Evolutionary conservation across 1,140 invertebrate genomes (phyloP).

Genomic region (Leptinotarsa lineolata): DNA sequence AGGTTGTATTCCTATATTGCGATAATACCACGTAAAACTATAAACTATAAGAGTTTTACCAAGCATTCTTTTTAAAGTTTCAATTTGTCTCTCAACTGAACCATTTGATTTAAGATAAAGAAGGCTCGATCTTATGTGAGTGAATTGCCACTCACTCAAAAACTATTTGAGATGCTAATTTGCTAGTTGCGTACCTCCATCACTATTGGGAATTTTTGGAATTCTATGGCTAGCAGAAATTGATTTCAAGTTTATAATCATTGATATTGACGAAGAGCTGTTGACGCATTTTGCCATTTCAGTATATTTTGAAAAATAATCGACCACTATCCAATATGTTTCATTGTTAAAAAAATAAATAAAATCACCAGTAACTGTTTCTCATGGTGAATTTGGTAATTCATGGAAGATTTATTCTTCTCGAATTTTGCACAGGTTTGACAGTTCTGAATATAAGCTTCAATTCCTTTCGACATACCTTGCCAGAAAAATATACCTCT

Average conservation of each 20-base stretch:
- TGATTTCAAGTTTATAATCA: neutral
- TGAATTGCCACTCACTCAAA: neutral
- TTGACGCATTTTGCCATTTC: neutral
- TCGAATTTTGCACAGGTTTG: neutral
- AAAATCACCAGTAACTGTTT: neutral
- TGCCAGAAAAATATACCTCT: neutral
- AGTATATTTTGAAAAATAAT: neutral
- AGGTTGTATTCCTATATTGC: neutral
- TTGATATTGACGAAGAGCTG: neutral
- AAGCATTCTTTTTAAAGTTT: neutral
- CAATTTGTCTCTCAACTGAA: neutral
- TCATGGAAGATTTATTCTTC: neutral
- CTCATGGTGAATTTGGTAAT: neutral
- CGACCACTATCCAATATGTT: neutral
- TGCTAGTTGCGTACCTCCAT: neutral
- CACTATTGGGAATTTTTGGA: neutral
- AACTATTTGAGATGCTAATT: neutral
- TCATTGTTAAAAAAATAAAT: neutral
- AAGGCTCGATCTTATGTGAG: neutral
- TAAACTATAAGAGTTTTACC: neutral
- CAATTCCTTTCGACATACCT: neutral
- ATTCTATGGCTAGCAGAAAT: neutral
- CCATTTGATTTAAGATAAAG: neutral
- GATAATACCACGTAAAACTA: neutral
- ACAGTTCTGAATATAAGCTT: neutral